Conservation (phyloP, 2,888 invertebrate species). For the Parnassius smintheus region DNA sequence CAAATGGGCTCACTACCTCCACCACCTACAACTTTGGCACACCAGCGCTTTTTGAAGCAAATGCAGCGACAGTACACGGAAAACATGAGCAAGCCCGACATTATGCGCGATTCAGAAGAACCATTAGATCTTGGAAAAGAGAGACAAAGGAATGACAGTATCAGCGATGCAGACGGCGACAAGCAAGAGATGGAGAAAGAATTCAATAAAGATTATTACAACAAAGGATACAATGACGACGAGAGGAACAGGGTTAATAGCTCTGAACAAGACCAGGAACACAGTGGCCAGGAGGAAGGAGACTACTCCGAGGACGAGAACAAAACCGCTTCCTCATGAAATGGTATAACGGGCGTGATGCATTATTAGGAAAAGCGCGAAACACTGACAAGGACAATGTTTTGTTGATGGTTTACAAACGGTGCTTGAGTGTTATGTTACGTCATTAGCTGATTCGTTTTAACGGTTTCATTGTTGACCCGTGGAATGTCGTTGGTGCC, state of each 20-base stretch:
- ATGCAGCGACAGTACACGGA: constrained; percentile 83
- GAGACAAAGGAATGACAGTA: constrained; percentile 59
- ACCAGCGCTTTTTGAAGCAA: constrained; percentile 83
- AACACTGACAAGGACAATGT: constrained; percentile 55
- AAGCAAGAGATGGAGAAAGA: constrained; percentile 81
- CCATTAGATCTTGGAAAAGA: constrained; percentile 65
- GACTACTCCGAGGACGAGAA: constrained; percentile 75
- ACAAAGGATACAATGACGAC: constrained; percentile 58
- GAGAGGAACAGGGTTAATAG: constrained; percentile 48
- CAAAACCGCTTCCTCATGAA: constrained; percentile 68
- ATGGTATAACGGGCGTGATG: constrained; percentile 44
- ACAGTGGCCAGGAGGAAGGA: constrained; percentile 67
- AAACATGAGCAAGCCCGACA: constrained; percentile 77
- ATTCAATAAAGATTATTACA: constrained; percentile 54
- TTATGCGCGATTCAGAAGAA: constrained; percentile 77
- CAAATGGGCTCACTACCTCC: constrained; percentile 79
- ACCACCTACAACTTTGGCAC: constrained; percentile 73
- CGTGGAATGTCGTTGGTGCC: constrained; percentile 79
- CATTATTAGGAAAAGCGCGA: constrained; percentile 42
- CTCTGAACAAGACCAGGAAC: constrained; percentile 56
- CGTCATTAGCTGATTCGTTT: constrained; percentile 67
- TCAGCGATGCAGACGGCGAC: constrained; percentile 64
- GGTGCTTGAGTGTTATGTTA: constrained; percentile 79
- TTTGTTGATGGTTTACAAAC: constrained; percentile 67
- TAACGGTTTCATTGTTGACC: constrained; percentile 75